Percentiles rank a stretch among this genome's conserved stretches.
Evolutionary conservation across 2,888 invertebrate species (phyloP).

Genomic region (Xestia xanthographa): DNA sequence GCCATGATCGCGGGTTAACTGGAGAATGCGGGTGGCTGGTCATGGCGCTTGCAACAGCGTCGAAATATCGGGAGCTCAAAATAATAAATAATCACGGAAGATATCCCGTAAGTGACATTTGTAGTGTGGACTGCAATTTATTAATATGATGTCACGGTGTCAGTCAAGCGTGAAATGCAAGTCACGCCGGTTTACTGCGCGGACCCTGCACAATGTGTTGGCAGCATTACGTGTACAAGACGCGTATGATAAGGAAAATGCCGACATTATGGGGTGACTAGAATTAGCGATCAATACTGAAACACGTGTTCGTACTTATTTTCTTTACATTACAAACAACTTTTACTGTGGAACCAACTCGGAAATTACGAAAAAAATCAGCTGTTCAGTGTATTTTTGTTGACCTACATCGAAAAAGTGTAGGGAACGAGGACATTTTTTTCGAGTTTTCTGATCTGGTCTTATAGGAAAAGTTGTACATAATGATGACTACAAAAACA

Average conservation of each 20-base stretch:
- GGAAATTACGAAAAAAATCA: neutral
- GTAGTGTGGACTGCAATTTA: too few species aligned
- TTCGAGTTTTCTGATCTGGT: neutral
- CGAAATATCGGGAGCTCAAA: too few species aligned
- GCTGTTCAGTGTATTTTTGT: neutral
- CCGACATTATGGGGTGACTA: neutral
- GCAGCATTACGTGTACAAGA: slow-evolving; percentile 25
- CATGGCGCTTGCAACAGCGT: too few species aligned
- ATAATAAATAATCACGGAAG: too few species aligned
- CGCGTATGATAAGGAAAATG: slow-evolving; percentile 21
- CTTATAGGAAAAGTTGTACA: neutral
- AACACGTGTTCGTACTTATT: neutral
- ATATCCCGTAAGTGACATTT: too few species aligned
- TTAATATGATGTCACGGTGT: slow-evolving; percentile 56
- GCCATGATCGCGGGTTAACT: too few species aligned
- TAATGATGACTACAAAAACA: neutral
- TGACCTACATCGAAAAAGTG: neutral
- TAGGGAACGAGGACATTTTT: neutral
- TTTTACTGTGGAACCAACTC: neutral
- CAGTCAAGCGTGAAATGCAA: slow-evolving; percentile 62
- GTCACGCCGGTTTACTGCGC: slow-evolving; percentile 51
- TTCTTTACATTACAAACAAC: neutral
- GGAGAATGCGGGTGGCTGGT: too few species aligned
- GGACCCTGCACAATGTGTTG: slow-evolving; percentile 47
- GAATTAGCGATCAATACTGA: neutral